Evolutionary conservation across 1,140 invertebrate species (phyloP), one percentile per base, ranked within the genome.

Genomic region (Coenobita brevimanus): DNA sequence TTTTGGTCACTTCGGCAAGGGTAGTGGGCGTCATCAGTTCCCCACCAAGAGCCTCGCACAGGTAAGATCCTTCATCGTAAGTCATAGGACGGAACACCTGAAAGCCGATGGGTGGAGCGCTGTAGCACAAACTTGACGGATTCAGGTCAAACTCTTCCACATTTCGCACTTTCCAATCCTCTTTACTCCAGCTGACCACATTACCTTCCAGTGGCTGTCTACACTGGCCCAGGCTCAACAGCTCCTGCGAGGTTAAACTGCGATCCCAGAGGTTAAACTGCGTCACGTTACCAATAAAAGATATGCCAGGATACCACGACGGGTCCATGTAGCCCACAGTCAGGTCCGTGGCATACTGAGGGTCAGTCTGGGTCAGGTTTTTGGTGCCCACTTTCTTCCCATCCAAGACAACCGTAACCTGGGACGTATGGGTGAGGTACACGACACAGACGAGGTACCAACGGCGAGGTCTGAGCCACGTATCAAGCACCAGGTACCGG

Each of bases 201-300:
- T 89, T 85, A 15, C 89, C 89, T 27, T 84, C 67, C 2, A 27
- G 24, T 15, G 50, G 36, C 43, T 41, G 38, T 17, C 17, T 38
- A 64, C 89, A 89, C 3, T 41, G 54, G 8, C 64, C 82, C 6
- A 89, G 79, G 6, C 21, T 50, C 27, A 41, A 24, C n/a, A 87
- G 46, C 33, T 89, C 83, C 21, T 87, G 27, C 4, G n/a, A 57
- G 21, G 60, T 73, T 13, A 89, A 79, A 30, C 41, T 71, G 24
- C 69, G 84, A 33, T 73, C 27, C 89, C 89, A 89, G 6, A 89
- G 69, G 75, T 89, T 89, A 33, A 89, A 86, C n/a, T 87, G 78
- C 3, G 89, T 89, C 17, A 89, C 69, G 33, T 89, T 87, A 17
- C 89, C 89, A 17, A 82, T 87, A 41, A 89, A 82, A 15, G 82